Base-by-base conservation (phyloP, 2,888 invertebrate genomes). In the Stenichneumon culpator region DNA sequence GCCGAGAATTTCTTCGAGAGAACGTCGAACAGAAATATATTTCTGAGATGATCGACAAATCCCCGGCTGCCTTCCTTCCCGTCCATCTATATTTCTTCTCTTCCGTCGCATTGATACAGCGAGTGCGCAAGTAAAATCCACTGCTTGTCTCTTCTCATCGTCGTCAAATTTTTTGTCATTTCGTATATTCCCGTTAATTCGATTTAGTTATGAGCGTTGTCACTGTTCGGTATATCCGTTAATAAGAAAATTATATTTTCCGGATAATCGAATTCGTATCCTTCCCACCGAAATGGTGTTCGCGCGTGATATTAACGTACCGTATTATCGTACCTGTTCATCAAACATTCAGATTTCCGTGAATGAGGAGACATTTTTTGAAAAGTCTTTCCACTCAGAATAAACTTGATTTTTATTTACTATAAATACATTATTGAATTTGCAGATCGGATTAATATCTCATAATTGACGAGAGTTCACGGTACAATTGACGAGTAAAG, bases 111-210 rank as follows among this genome's bases (percentile, higher is more conserved):
- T 32, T 14, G 57, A 81, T 44, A n/a, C n/a, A 74, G 57, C 52
- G 36, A 69, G 69, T 81, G 60, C 44, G 54, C 2, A 68, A 81
- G 74, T 74, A n/a, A 68, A 68, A 63, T 63, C 50, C 28, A 11
- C 50, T 19, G 63, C 65, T 75, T 16, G 52, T 67, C 32, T 9
- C 52, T 44, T 57, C 69, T 28, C 44, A 39, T 54, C n/a, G 50
- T 65, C 39, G 19, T 52, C 52, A 65, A 39, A 7, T 36, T 77
- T 19, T 50, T n/a, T 16, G n/a, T 7, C 60, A 9, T 9, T 16
- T 14, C 25, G 28, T n/a, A 32, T 11, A 14, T 32, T 63, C 28
- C 16, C n/a, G 2, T 50, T 19, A 69, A 75, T 81, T 52, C 36
- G 68, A 68, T 14, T 25, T 16, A 60, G 36, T 52, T 25, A 36